Percentiles rank a stretch among this genome's conserved stretches.
These are phyloP conservation scores for Drosophila macrospina DNA, from an alignment of 2,888 invertebrate species.

Conservation along the genomic window DNA sequence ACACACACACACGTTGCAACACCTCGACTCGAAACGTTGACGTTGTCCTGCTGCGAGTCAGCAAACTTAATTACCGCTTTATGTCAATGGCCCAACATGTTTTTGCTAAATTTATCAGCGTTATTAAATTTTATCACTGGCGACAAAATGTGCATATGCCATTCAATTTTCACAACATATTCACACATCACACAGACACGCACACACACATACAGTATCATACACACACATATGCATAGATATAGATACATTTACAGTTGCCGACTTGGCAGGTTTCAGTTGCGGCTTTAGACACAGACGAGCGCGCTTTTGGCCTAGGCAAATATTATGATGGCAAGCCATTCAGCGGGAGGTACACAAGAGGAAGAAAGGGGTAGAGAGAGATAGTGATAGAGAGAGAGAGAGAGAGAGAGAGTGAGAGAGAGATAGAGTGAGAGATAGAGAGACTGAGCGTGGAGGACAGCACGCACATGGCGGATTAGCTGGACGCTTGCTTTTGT, in stretches of 20 bases:
- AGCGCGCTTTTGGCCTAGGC: conserved; percentile 63
- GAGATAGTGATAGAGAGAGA: neutral
- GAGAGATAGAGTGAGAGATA: neutral
- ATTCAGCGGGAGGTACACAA: too few relatives aligned
- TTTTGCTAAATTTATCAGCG: conserved; percentile 83
- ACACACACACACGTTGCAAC: conserved; percentile 29
- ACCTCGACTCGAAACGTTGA: conserved; percentile 21
- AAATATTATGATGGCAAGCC: conserved; percentile 79
- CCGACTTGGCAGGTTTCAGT: conserved; percentile 32
- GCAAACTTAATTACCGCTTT: conserved; percentile 84
- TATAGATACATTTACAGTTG: conserved; percentile 40
- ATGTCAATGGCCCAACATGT: conserved; percentile 84
- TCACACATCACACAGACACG: conserved; percentile 68
- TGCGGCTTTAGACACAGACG: conserved; percentile 39
- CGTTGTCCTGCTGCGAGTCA: conserved; percentile 60
- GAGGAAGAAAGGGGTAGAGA: neutral
- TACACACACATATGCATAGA: conserved; percentile 24
- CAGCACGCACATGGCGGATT: conserved; percentile 45
- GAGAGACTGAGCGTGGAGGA: neutral
- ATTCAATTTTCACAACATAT: conserved; percentile 80
- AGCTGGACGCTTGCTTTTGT: conserved; percentile 50
- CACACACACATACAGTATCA: conserved; percentile 16
- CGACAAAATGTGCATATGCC: conserved; percentile 80
- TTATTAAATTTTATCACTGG: conserved; percentile 84
- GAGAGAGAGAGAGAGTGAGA: neutral